Conservation (phyloP, 2,113 vertebrate genomes). For the Sylvietta virens region DNA sequence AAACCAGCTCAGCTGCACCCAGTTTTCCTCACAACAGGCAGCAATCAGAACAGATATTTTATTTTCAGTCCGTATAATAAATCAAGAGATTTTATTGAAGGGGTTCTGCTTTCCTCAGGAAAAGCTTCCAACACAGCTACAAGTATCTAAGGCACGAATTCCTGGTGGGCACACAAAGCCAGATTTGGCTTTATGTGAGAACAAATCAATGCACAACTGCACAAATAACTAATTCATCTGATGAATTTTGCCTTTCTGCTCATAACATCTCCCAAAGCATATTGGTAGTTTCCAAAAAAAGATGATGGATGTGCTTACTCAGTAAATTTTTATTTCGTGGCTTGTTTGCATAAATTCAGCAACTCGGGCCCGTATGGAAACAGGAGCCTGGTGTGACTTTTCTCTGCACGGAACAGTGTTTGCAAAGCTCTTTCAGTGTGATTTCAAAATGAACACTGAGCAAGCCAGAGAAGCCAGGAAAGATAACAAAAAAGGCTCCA, state of each 20-base stretch:
- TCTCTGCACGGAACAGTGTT: background rate
- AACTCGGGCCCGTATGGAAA: background rate
- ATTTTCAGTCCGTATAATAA: background rate
- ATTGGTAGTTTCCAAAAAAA: background rate
- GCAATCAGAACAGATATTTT: background rate
- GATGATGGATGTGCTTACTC: background rate
- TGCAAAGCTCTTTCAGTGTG: background rate
- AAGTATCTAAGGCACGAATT: background rate
- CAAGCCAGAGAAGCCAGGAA: background rate
- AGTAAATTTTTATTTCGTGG: background rate
- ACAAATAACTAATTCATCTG: background rate
- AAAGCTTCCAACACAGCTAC: background rate
- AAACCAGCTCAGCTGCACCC: background rate
- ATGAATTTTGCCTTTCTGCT: constrained; percentile 13
- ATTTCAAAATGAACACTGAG: background rate
- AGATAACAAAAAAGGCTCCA: background rate
- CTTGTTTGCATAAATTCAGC: constrained; percentile 5
- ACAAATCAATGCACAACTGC: background rate
- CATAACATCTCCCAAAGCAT: background rate
- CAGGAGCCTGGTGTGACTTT: background rate
- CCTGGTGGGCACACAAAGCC: background rate
- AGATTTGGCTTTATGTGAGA: background rate
- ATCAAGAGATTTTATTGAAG: background rate
- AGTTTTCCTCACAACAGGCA: background rate
- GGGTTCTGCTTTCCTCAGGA: background rate